phyloP scores from a whole-genome alignment of 2,888 invertebrate genomes.

The Priocnemis perturbator region DNA sequence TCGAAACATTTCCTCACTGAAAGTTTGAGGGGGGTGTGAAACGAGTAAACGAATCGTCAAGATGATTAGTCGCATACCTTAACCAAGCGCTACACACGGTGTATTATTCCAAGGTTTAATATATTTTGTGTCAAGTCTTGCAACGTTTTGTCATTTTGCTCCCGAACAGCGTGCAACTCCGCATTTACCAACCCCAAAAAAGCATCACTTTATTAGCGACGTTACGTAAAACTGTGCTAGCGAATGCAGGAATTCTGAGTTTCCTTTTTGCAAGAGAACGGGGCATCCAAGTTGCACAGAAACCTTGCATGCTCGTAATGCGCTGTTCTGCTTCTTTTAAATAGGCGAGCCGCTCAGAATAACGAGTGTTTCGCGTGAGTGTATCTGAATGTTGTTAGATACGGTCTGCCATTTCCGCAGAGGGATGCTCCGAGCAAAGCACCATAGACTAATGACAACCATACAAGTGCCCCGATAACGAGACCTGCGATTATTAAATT shows the following conservation, averaged over 20 bases:
- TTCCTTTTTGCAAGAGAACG: no score
- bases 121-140: constrained; percentile 73
- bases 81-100: constrained; percentile 62
- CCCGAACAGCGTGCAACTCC: background rate
- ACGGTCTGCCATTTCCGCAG: constrained; percentile 52
- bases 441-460: constrained; percentile 54
- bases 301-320: no score
- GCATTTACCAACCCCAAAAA: no score
- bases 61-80: constrained; percentile 58
- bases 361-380: constrained; percentile 39
- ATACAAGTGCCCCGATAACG: constrained; percentile 51
- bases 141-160: constrained; percentile 40
- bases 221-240: no score
- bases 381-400: constrained; percentile 37
- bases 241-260: no score
- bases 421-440: constrained; percentile 57
- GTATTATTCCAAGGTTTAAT: constrained; percentile 72
- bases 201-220: no score
- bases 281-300: no score
- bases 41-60: constrained; percentile 37
- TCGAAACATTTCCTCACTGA: constrained; percentile 1
- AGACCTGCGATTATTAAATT: constrained; percentile 38
- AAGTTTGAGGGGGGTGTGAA: constrained; percentile 11
- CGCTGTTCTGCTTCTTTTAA: background rate
- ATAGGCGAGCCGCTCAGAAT: constrained; percentile 33